These are phyloP conservation scores for Dolomedes plantarius DNA, from an alignment of 2,888 invertebrate species.

Conservation along the genomic window DNA sequence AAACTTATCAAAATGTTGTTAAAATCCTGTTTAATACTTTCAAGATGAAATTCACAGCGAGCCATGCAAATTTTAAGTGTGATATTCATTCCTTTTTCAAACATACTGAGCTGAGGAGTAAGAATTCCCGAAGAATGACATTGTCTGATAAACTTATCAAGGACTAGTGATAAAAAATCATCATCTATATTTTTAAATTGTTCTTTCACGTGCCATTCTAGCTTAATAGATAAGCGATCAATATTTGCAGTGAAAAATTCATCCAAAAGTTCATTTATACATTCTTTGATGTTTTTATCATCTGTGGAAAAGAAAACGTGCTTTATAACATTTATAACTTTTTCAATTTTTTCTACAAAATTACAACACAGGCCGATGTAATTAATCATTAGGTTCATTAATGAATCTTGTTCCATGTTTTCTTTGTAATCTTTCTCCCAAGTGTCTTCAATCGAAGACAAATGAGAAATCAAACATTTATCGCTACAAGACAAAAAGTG, in stretches of 20 bases:
- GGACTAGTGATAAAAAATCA: conserved; percentile 13
- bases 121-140: conserved; percentile 10
- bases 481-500: neutral
- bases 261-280: neutral
- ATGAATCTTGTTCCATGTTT: neutral
- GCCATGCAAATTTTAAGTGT: conserved; percentile 22
- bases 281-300: neutral
- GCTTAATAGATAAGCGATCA: neutral
- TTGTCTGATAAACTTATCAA: conserved; percentile 27
- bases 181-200: conserved; percentile 13
- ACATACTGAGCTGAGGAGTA: neutral
- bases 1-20: neutral
- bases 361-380: neutral
- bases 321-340: neutral
- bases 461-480: neutral
- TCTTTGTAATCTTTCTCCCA: neutral
- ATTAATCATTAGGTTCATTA: neutral
- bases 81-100: neutral
- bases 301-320: conserved; percentile 18
- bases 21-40: conserved; percentile 19
- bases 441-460: neutral
- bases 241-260: conserved; percentile 13
- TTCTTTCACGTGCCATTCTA: neutral
- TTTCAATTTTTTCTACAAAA: conserved; percentile 6
- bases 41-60: conserved; percentile 26